phyloP scores from a whole-genome alignment of 1,140 invertebrate genomes.

The Sycobia sp. region DNA sequence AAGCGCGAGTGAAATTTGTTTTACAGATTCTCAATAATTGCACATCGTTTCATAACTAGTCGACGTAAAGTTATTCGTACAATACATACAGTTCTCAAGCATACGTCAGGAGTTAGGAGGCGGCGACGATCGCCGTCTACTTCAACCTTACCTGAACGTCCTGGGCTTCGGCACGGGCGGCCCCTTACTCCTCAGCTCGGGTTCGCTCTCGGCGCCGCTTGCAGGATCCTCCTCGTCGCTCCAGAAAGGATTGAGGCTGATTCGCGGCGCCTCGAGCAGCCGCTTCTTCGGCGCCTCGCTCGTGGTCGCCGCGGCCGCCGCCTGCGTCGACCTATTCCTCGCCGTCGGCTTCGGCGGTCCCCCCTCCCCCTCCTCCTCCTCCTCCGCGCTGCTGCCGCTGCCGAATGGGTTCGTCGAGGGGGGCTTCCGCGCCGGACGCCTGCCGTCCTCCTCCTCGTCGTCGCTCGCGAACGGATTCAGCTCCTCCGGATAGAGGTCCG shows the following conservation, averaged over 20 bases:
- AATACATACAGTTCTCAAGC: no score
- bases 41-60: not conserved
- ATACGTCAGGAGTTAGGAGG: no score
- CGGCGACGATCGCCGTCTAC: no score
- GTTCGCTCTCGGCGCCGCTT: slow-evolving; percentile 54
- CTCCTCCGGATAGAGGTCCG: slow-evolving; percentile 69
- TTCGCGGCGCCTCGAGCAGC: slow-evolving; percentile 54
- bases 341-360: slow-evolving; percentile 40
- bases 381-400: slow-evolving; percentile 68
- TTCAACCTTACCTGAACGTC: slow-evolving; percentile 11
- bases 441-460: slow-evolving; percentile 42
- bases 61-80: no score
- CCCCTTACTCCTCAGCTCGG: slow-evolving; percentile 11
- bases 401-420: slow-evolving; percentile 71
- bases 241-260: slow-evolving; percentile 72
- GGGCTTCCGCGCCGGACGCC: not conserved
- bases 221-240: slow-evolving; percentile 70
- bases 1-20: not conserved
- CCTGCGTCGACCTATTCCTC: slow-evolving; percentile 47
- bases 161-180: slow-evolving; percentile 66
- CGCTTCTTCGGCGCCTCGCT: slow-evolving; percentile 47
- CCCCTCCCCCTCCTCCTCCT: slow-evolving; percentile 41
- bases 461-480: slow-evolving; percentile 82
- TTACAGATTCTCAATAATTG: not conserved
- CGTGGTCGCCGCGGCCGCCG: slow-evolving; percentile 34